Base-by-base conservation (phyloP, 53 echinoderm and acorn worm species). In the Stichopus horrens region DNA sequence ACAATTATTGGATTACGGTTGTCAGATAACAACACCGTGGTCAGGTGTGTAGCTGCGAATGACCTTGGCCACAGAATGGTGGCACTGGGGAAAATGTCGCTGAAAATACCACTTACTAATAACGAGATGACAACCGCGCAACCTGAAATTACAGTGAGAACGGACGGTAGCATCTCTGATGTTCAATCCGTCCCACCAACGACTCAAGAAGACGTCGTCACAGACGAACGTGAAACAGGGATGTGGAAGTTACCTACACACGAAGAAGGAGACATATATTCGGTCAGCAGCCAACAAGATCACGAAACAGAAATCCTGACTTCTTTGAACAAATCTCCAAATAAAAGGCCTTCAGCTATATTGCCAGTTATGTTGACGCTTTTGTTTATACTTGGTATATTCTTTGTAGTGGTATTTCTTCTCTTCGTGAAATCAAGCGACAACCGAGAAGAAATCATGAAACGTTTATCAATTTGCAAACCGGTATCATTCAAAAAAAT, bases 41-140 rank as follows among this genome's bases (percentile, higher is more conserved):
- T 87, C 21, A 21, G 87, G 8, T 87, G 87, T 75, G 58, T 87
- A 21, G 87, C 87, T 19, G 8, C 19, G 52, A 87, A 87, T 75
- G 21, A 6, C 56, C 54, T 74, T 22, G 87, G 87, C 4, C 74
- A 87, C 74, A 73, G 75, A 57, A 5, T 37, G 37, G 51, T 65
- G 65, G 85, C 67, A 18, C 52, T 85, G 8, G 85, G 85, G n/a
- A 67, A 85, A 85, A 59, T 85, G 8, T 18, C 65, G 23, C 81
- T 8, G 18, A 16, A 21, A 55, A 81, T 58, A 13, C 85, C 68
- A 58, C 5, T 7, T 76, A 52, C 4, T 5, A 16, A 14, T 13
- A 51, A 13, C 5, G 9, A 20, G 5, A 67, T n/a, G n/a, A 20
- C 75, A 13, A 51, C 52, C 9, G 53, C 6, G 14, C 7, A 51